Percentiles rank a stretch among this genome's conserved stretches.
Conservation (phyloP, 92 coral and sea anemone species). For the Bergia puertoricense region DNA sequence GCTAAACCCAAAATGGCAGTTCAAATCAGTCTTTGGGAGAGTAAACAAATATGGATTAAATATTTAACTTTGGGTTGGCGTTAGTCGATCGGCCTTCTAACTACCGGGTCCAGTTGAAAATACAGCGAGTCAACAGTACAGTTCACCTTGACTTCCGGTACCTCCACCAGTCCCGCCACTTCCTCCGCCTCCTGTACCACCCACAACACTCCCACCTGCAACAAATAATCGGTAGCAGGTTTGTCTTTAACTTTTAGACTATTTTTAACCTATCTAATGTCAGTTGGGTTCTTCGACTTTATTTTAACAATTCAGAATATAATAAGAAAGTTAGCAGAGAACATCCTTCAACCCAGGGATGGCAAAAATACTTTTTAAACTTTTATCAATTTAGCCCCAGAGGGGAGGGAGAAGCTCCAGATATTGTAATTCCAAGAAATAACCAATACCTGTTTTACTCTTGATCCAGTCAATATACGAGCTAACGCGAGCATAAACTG, state of each 20-base stretch:
- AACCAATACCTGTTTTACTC: not conserved
- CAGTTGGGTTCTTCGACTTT: not conserved
- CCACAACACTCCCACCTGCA: conserved; percentile 12
- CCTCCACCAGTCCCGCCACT: not conserved
- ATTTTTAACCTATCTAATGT: not conserved
- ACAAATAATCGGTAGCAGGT: not conserved
- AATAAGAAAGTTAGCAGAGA: too few relatives aligned
- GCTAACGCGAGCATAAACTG: conserved; percentile 21
- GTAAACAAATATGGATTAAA: too few relatives aligned
- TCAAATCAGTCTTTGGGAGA: too few relatives aligned
- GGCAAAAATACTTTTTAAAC: not conserved
- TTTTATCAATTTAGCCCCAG: not conserved
- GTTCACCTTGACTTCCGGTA: conserved; percentile 8
- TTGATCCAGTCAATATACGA: conserved; percentile 22
- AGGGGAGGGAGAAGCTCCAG: not conserved
- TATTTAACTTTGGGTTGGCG: too few relatives aligned
- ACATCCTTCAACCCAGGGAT: not conserved
- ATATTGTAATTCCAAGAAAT: not conserved
- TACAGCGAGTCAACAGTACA: not conserved
- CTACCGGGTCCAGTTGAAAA: too few relatives aligned
- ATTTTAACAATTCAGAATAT: too few relatives aligned
- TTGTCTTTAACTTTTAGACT: not conserved
- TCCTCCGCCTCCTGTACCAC: not conserved
- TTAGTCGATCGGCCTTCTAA: too few relatives aligned
- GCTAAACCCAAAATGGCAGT: too few relatives aligned